Conservation (phyloP, 2,113 vertebrate genomes). For the Lepisosteus oculatus region DNA sequence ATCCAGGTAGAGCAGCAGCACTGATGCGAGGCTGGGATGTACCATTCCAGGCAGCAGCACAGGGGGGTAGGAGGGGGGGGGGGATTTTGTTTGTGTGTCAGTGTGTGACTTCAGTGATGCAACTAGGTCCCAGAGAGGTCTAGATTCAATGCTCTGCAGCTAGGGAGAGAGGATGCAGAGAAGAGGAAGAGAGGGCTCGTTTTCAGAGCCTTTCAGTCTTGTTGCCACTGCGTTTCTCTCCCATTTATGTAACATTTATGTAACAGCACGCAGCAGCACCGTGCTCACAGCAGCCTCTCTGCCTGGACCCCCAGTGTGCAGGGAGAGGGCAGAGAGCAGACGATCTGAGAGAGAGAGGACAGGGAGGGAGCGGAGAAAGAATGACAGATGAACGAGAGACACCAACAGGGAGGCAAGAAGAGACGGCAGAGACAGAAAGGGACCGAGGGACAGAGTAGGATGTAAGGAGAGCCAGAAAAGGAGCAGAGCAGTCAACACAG, state of each 20-base stretch:
- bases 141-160: slow-evolving; percentile 31
- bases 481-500: too few species aligned
- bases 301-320: too few species aligned
- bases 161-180: neutral
- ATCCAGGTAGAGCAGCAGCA: slow-evolving; percentile 47
- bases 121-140: slow-evolving; percentile 36
- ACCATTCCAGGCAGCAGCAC: slow-evolving; percentile 34
- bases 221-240: slow-evolving; percentile 11
- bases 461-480: too few species aligned
- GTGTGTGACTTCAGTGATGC: slow-evolving; percentile 16
- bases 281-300: too few species aligned
- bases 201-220: slow-evolving; percentile 1
- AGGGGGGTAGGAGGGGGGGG: slow-evolving; percentile 18
- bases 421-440: too few species aligned
- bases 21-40: slow-evolving; percentile 41
- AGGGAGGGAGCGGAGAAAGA: too few species aligned
- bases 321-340: too few species aligned
- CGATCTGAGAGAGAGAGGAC: too few species aligned
- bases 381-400: too few species aligned
- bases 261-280: neutral
- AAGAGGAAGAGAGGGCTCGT: neutral
- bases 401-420: too few species aligned
- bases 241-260: neutral
- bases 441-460: too few species aligned
- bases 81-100: neutral